Base-by-base conservation (phyloP, 2,113 vertebrate genomes). In the Pitta sordida region DNA sequence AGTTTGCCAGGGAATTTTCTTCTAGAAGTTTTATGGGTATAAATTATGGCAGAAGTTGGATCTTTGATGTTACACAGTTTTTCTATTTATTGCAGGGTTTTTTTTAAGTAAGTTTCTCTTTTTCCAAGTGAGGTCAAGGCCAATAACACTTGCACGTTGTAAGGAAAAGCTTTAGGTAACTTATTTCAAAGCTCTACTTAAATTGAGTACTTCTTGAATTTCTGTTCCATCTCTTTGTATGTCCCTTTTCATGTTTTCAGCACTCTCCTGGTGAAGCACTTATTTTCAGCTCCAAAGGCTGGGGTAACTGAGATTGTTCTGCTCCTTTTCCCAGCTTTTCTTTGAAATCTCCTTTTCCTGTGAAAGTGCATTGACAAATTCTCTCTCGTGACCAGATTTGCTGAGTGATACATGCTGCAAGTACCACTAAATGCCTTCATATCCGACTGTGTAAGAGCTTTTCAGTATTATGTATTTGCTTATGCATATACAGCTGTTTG, bases 401-500 rank as follows among this genome's bases (percentile, higher is more conserved):
- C 56, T 1, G 8, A 90, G 49, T 63, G 78, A 43, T 76, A n/a
- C 63, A 39, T n/a, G 74, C 95, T 92, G 85, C 0, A 30, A 83
- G 34, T 83, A 30, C 68, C 64, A 41, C 67, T 73, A 73, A 87
- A 77, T 69, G 51, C 67, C 63, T 95, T 91, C 51, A 9, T 49
- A 88, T 73, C 90, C 1, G 3, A 85, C 67, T 90, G 59, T 55
- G 75, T 20, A 3, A 79, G 74, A 86, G 43, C 41, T 89, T 90
- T 94, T 62, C 58, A 52, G 34, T 82, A 37, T 91, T 94, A 83
- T n/a, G n/a, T n/a, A n/a, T 30, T 94, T 94, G 49, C 75, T 85
- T 96, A 83, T 86, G 49, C 78, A 68, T 58, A 74, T 63, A 34
- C 23, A 71, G n/a, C 64, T 78, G 63, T 58, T 90, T 49, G 46